These are phyloP conservation scores for Stegophylla sp. DNA, from an alignment of 2,888 invertebrate species.

Conservation along the genomic window DNA sequence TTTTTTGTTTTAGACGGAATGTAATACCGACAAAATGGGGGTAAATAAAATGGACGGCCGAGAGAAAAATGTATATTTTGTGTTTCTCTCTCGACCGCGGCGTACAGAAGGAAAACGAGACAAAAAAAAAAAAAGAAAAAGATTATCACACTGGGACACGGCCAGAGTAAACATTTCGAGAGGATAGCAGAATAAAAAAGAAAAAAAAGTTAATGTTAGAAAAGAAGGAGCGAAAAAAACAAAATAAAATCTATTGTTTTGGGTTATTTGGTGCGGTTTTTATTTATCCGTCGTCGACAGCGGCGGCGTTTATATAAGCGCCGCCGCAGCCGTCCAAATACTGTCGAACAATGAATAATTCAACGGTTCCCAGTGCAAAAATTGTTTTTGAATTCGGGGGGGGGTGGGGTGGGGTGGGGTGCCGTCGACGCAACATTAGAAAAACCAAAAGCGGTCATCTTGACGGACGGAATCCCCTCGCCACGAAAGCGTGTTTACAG, in stretches of 20 bases:
- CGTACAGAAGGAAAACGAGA: neutral
- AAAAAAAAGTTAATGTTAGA: conserved; percentile 31
- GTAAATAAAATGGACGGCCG: too few relatives aligned
- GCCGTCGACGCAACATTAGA: neutral
- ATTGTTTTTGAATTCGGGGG: conserved; percentile 3
- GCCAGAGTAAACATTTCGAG: conserved; percentile 14
- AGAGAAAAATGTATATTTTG: too few relatives aligned
- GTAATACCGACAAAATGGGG: too few relatives aligned
- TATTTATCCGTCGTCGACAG: neutral
- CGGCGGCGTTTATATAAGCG: neutral
- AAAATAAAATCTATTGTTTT: conserved; percentile 11
- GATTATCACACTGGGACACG: neutral
- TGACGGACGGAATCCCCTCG: neutral
- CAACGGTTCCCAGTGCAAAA: conserved; percentile 10
- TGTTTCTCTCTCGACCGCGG: too few relatives aligned
- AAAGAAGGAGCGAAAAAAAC: neutral
- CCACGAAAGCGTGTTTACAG: neutral
- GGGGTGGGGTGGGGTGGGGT: too few relatives aligned
- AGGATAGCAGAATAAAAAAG: too few relatives aligned
- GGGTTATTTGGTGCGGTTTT: neutral
- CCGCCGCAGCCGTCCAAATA: neutral
- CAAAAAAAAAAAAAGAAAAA: neutral
- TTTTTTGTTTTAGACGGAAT: neutral
- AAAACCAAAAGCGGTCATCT: neutral
- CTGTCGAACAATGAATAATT: conserved; percentile 36